A percentile compares a stretch with the other conserved stretches of the same genome.
These are phyloP conservation scores for Synanthedon andrenaeformis DNA, from an alignment of 2,888 invertebrate genomes.

Conservation along the genomic window DNA sequence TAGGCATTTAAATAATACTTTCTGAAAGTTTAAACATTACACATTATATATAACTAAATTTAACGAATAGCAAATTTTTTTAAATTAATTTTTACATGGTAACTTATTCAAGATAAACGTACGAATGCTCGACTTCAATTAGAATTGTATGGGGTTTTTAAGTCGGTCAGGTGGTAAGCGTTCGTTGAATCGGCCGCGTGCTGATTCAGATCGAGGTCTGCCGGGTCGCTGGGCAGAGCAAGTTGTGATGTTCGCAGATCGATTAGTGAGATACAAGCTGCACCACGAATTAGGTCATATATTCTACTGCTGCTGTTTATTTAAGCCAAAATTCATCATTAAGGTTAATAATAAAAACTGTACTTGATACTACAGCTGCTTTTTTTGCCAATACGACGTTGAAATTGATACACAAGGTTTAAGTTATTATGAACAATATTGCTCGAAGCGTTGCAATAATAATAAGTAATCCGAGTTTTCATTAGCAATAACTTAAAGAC, in stretches of 20 bases:
- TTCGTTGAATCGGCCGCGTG: conserved; percentile 45
- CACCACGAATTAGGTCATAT: conserved; percentile 14
- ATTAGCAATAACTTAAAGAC: conserved; percentile 55
- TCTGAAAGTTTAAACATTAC: too few species aligned
- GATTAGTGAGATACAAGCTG: conserved; percentile 40
- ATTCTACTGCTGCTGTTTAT: conserved; percentile 9
- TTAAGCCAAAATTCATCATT: conserved; percentile 1
- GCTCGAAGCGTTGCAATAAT: conserved; percentile 36
- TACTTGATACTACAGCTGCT: not conserved
- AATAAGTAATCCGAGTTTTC: conserved; percentile 46
- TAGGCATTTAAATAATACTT: too few species aligned
- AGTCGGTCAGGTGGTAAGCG: conserved; percentile 33
- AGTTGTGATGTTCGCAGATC: conserved; percentile 38
- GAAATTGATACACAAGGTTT: conserved; percentile 8
- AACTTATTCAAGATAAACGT: conserved; percentile 1
- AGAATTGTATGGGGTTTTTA: conserved; percentile 24
- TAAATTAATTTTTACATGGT: too few species aligned
- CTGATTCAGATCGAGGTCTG: conserved; percentile 59
- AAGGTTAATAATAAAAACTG: conserved; percentile 5
- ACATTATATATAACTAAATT: too few species aligned
- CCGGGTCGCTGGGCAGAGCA: conserved; percentile 38
- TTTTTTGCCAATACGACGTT: conserved; percentile 3
- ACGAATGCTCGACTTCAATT: conserved; percentile 5
- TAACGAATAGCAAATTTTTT: too few species aligned
- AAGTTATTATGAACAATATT: conserved; percentile 21